Base-by-base conservation (phyloP, 2,113 vertebrate species). In the Erythrocebus patas region DNA sequence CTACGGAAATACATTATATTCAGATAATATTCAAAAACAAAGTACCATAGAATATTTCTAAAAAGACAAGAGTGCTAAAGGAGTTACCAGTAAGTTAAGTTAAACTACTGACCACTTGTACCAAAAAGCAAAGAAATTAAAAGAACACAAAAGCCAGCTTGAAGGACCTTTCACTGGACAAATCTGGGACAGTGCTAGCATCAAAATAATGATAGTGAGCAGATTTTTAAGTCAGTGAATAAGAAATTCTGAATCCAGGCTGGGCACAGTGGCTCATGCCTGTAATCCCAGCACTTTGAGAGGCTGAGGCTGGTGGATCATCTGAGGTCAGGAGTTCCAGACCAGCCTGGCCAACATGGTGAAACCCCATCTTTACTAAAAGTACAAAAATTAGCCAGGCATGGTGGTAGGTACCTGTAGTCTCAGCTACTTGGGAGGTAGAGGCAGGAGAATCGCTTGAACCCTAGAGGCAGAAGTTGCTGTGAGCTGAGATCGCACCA, bases 11-110 rank as follows among this genome's bases (percentile, higher is more conserved):
- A 73, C 30, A 2, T 86, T 61, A 61, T 55, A 87, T 11, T 88
- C 66, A 87, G 45, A 43, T 82, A 52, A 89, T 66, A 92, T 82
- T 92, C 66, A 92, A 92, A 82, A 81, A 86, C 40, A 79, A 73
- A 92, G 38, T 57, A 92, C 23, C 55, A 30, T 55, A 82, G 32
- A 87, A 88, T 88, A 64, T 23, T 59, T 87, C 22, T 25, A 38
- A 57, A 82, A 76, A 75, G 48, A 78, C 25, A 85, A 79, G 18
- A 66, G 66, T 45, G 48, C 66, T 87, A 92, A 73, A 79, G 38
- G 38, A 32, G 32, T 85, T 78, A 84, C 23, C 45, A 6, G 14
- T 25, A 89, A 43, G 48, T 66, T 76, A 90, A 57, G 48, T 48
- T 40, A 75, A 85, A 59, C 32, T 91, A 32, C 30, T 25, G 72